Conservation (phyloP, 2,113 vertebrate genomes). For the Lota lota region DNA sequence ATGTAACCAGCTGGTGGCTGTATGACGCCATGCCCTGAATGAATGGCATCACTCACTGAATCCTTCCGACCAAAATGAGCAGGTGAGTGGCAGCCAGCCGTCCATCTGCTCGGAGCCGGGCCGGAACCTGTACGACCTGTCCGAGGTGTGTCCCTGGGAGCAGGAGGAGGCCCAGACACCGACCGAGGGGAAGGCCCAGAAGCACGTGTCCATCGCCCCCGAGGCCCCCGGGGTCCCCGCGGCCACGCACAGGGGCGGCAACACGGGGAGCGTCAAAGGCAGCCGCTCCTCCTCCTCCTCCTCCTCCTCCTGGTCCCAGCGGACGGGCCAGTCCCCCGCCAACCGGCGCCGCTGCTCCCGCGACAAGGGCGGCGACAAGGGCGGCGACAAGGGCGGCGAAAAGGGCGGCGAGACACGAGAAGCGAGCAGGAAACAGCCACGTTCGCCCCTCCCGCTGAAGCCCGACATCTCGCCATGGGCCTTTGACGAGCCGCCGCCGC, state of each 20-base stretch:
- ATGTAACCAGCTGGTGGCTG: too few relatives aligned
- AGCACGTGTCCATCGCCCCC: constrained; percentile 93
- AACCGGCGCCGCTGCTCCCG: constrained; percentile 76
- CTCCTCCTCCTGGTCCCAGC: constrained; percentile 69
- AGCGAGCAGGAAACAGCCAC: constrained; percentile 46
- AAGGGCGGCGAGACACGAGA: constrained; percentile 67
- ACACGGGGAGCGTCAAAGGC: constrained; percentile 67
- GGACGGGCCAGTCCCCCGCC: constrained; percentile 70
- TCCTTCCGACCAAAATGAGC: not conserved
- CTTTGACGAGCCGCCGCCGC: constrained; percentile 61
- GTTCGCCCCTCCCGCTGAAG: constrained; percentile 70
- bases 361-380: constrained; percentile 77
- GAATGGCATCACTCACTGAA: not conserved
- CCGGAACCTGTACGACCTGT: constrained; percentile 82
- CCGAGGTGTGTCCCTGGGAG: constrained; percentile 95
- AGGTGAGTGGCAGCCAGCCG: constrained; percentile 77
- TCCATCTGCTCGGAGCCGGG: constrained; percentile 82
- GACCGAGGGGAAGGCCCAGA: constrained; percentile 86
- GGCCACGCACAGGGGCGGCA: constrained; percentile 71
- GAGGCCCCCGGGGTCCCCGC: constrained; percentile 81
- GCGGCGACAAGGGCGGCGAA: constrained; percentile 77
- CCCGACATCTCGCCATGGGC: constrained; percentile 69
- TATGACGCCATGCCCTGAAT: too few relatives aligned
- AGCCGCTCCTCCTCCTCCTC: constrained; percentile 63
- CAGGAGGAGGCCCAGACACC: constrained; percentile 82